These are phyloP conservation scores for Cepphus grylle DNA, from an alignment of 2,113 vertebrate species.

Conservation along the genomic window DNA sequence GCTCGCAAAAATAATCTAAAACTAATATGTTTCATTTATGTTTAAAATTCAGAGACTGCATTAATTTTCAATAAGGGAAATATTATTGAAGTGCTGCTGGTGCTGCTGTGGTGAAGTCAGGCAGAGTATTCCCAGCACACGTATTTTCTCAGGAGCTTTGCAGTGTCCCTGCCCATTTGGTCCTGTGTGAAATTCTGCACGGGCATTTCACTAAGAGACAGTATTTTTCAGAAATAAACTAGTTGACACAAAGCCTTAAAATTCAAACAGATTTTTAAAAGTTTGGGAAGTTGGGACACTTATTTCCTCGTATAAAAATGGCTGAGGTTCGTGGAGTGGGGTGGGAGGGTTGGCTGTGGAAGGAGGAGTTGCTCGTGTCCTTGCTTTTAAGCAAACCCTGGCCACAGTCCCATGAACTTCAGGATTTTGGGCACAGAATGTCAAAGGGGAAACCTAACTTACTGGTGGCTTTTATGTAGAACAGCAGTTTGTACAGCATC, in stretches of 20 bases:
- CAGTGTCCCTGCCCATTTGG: not conserved
- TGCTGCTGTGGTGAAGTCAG: conserved; percentile 31
- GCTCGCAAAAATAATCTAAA: conserved; percentile 68
- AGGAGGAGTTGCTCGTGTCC: not conserved
- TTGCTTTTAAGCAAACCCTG: not conserved
- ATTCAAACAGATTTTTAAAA: not conserved
- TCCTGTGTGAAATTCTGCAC: not conserved
- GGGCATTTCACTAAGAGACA: not conserved
- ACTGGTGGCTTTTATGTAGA: not conserved
- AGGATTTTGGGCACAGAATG: not conserved
- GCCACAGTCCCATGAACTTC: not conserved
- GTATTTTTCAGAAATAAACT: not conserved
- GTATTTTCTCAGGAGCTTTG: not conserved
- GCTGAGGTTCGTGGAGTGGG: not conserved
- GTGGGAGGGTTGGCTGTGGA: not conserved
- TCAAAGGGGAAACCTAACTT: not conserved
- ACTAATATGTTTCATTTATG: conserved; percentile 67
- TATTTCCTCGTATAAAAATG: not conserved
- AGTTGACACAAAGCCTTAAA: not conserved
- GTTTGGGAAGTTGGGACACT: not conserved
- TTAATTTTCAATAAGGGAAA: conserved; percentile 73
- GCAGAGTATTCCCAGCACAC: conserved; percentile 10
- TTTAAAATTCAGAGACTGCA: conserved; percentile 69
- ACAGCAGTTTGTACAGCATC: not conserved
- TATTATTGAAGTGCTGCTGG: conserved; percentile 35